Percentiles rank a stretch among this genome's conserved stretches.
Evolutionary conservation across 2,797 vertebrate species (phyloP).

Genomic region (Lithobates sylvaticus): DNA sequence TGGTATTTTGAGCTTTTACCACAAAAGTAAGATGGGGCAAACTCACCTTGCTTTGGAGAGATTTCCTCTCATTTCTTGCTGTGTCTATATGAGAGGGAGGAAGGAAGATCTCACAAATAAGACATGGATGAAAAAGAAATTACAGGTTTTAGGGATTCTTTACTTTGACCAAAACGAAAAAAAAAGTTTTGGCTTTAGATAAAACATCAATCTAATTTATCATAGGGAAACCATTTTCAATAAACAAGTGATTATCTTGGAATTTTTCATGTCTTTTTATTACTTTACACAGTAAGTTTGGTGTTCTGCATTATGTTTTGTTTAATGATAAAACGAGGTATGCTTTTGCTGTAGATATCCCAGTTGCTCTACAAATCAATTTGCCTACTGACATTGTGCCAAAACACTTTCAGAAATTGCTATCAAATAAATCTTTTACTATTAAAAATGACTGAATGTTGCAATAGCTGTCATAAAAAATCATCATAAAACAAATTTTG

Average conservation of each 20-base stretch:
- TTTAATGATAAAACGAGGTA: conserved; percentile 5
- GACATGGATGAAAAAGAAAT: not conserved
- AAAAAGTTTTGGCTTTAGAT: no score
- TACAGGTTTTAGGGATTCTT: no score
- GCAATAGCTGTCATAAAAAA: conserved; percentile 39
- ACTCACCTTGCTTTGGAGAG: no score
- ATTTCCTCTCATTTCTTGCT: no score
- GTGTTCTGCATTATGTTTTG: not conserved
- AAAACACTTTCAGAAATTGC: conserved; percentile 33
- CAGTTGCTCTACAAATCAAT: conserved; percentile 10
- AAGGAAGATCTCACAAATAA: not conserved
- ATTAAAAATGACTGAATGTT: conserved; percentile 29
- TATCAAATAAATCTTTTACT: conserved; percentile 23
- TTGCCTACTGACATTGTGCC: conserved; percentile 6
- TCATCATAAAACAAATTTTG: conserved; percentile 23
- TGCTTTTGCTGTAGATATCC: not conserved
- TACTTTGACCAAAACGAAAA: no score
- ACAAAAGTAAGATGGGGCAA: no score
- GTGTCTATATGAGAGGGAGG: not conserved
- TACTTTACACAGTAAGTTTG: not conserved
- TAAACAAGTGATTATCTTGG: no score
- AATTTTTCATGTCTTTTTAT: not conserved
- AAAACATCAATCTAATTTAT: no score
- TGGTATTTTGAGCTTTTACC: no score
- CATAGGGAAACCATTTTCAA: no score